A percentile compares a stretch with the other conserved stretches of the same genome.
These are phyloP conservation scores for Notamacropus eugenii DNA, from an alignment of 2,797 vertebrate species.

Conservation along the genomic window DNA sequence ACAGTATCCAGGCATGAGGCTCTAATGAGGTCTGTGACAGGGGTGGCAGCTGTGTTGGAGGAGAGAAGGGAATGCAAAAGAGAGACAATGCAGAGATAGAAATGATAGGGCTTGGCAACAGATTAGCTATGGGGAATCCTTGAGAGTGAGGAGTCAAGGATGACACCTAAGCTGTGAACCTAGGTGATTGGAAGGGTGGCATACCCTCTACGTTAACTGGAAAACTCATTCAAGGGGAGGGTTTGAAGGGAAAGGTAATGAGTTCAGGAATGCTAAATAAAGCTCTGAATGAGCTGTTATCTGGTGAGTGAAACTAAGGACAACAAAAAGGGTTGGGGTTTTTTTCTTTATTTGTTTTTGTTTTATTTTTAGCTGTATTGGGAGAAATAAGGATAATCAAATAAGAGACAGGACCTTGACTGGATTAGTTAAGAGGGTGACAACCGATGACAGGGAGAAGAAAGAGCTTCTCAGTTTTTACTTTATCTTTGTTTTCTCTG, in stretches of 20 bases:
- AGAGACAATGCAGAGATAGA: background rate
- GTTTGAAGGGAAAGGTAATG: background rate
- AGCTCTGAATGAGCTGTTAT: background rate
- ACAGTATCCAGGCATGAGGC: too few relatives aligned
- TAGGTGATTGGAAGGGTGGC: background rate
- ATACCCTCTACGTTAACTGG: background rate
- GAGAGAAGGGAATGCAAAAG: background rate
- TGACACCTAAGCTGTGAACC: background rate
- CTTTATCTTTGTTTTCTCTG: background rate
- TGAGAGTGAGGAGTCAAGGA: background rate
- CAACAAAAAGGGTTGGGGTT: background rate
- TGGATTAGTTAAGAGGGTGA: background rate
- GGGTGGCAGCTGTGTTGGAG: background rate
- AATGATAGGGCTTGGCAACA: background rate
- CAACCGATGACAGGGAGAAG: background rate
- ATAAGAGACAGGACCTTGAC: background rate
- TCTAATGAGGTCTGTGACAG: background rate
- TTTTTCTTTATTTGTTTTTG: background rate
- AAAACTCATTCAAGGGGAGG: background rate
- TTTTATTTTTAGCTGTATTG: background rate
- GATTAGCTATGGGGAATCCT: background rate
- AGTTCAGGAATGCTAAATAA: background rate
- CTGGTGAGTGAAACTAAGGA: background rate
- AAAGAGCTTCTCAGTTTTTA: background rate
- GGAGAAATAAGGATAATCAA: background rate